A percentile compares a stretch with the other conserved stretches of the same genome.
phyloP scores from a whole-genome alignment of 1,140 invertebrate genomes.

The Metaphire vulgaris region DNA sequence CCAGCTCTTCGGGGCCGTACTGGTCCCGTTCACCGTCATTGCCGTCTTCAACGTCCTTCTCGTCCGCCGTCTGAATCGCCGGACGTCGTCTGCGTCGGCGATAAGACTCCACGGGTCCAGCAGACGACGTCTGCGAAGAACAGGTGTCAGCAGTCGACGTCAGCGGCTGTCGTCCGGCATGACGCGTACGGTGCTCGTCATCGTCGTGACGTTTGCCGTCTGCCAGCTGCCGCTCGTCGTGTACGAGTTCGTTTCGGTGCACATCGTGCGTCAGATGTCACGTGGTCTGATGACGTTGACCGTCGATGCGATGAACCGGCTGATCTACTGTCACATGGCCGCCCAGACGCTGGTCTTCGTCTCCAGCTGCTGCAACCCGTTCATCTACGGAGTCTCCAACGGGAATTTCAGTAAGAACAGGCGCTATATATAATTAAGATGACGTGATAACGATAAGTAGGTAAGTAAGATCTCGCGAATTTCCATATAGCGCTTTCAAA shows the following conservation, averaged over 20 bases:
- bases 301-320: not conserved
- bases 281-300: not conserved
- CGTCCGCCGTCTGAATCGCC: not conserved
- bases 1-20: not conserved
- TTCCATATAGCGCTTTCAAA: no score
- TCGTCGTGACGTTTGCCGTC: slow-evolving; percentile 15
- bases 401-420: slow-evolving; percentile 10
- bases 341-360: slow-evolving; percentile 4
- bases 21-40: not conserved
- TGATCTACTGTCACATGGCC: not conserved
- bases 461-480: no score
- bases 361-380: slow-evolving; percentile 7
- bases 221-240: slow-evolving; percentile 13
- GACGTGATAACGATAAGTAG: no score
- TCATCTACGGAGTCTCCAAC: slow-evolving; percentile 4
- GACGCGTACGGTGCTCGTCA: slow-evolving; percentile 14
- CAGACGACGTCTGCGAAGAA: not conserved
- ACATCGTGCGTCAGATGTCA: not conserved
- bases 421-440: no score
- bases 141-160: not conserved
- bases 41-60: not conserved
- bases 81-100: not conserved
- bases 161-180: not conserved
- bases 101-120: not conserved
- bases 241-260: slow-evolving; percentile 1